Base-by-base conservation (phyloP, 2,888 invertebrate species). In the Ametastegia equiseti region DNA sequence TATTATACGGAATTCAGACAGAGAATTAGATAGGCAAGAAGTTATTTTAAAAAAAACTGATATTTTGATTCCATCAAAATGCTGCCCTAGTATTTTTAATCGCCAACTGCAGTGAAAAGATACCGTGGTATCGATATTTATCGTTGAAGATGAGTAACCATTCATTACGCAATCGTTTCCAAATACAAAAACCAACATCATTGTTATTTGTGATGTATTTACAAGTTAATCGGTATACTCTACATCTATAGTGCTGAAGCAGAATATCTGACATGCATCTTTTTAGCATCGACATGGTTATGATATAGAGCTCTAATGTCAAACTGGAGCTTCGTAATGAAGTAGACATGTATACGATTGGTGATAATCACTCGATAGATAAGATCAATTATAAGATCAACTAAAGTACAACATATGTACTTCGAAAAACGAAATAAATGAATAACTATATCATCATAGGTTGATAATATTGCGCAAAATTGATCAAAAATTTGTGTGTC, bases 91-190 rank as follows among this genome's bases (percentile, higher is more conserved):
- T 23, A 9, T 54, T 54, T 54, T 19, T 15, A n/a, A 54, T 60
- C 27, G 15, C 11, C 23, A 5, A 60, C 27, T 30, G 60, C 30
- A 13, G 15, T 11, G 15, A 13, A 30, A 42, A 42, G 42, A 42
- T n/a, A 42, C 5, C 9, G 42, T 9, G 42, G 42, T 30, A 63
- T 7, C 23, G 1, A 15, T 15, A 71, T 45, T 30, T 47, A 47
- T 30, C n/a, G n/a, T 2, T 0, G 0, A 7, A 9, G 11, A 30
- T 67, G 15, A 45, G 23, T 15, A 27, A 9, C 47, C 71, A 11
- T 71, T 71, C 27, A 71, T 71, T 71, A 71, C 71, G 71, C 71
- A 71, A 71, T 71, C 47, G 71, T 47, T 47, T 71, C 45, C 71
- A 71, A 71, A 30, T 71, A 47, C 30, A 27, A 15, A 45, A 27